These are phyloP conservation scores for Dasypus novemcinctus DNA, from an alignment of 2,113 vertebrate genomes.

Conservation along the genomic window DNA sequence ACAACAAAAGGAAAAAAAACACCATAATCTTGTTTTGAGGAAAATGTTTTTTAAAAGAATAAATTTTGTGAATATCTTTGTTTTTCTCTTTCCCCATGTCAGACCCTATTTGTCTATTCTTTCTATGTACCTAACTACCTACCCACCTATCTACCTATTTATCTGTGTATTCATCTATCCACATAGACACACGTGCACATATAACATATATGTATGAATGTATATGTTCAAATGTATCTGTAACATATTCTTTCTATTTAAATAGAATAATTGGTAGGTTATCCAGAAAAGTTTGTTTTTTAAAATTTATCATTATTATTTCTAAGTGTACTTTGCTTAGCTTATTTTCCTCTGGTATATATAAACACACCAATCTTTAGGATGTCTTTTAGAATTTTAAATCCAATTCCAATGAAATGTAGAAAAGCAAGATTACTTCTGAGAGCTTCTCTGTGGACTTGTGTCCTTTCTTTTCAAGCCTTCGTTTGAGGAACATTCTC, in stretches of 20 bases:
- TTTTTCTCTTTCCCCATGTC: background rate
- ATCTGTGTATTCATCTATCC: background rate
- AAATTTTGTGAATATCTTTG: background rate
- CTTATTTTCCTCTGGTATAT: background rate
- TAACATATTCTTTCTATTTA: background rate
- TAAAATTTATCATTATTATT: background rate
- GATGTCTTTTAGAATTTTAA: background rate
- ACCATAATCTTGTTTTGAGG: background rate
- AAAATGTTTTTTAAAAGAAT: background rate
- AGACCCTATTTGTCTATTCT: background rate
- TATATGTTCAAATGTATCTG: background rate
- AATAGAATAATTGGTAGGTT: background rate
- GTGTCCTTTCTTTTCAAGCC: background rate
- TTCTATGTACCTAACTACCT: background rate
- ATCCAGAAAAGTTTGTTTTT: background rate
- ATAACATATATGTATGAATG: rapidly evolving
- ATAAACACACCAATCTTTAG: background rate
- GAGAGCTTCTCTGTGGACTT: background rate
- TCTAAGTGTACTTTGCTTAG: background rate
- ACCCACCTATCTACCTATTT: background rate
- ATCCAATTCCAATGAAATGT: background rate
- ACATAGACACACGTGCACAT: background rate
- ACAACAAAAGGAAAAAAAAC: background rate
- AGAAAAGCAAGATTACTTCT: background rate
- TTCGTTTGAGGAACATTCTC: background rate